Evolutionary conservation across 2,113 vertebrate genomes (phyloP).

Genomic region (Corynorhinus townsendii): DNA sequence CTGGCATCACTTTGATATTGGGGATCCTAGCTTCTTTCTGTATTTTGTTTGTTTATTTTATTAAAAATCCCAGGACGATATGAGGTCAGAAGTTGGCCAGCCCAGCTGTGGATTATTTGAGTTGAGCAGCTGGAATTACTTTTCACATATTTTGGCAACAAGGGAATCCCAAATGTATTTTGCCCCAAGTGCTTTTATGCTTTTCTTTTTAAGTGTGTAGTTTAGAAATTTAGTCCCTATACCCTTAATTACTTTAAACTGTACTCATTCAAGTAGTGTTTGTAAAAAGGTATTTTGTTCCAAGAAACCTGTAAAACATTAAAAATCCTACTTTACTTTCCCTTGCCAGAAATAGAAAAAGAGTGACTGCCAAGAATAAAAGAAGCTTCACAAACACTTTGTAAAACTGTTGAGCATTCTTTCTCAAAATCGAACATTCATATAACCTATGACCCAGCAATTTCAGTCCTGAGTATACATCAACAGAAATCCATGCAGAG

Average conservation of each 20-base stretch:
- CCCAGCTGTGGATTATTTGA: conserved; percentile 12
- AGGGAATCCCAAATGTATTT: conserved; percentile 36
- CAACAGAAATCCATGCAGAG: not conserved
- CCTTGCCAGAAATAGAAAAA: conserved; percentile 52
- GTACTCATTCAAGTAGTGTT: conserved; percentile 5
- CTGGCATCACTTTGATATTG: not conserved
- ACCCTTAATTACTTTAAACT: conserved; percentile 34
- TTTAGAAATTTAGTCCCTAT: conserved; percentile 48
- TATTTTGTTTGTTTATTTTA: conserved; percentile 35
- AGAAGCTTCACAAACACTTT: not conserved
- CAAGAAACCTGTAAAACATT: conserved; percentile 49
- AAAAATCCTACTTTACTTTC: conserved; percentile 25
- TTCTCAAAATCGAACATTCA: not conserved
- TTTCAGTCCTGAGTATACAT: not conserved
- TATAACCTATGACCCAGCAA: conserved; percentile 6
- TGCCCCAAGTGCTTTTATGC: conserved; percentile 2
- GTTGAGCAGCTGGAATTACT: conserved; percentile 52
- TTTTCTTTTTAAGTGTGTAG: not conserved
- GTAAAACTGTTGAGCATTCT: conserved; percentile 39
- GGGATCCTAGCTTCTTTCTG: not conserved
- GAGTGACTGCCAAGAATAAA: conserved; percentile 37
- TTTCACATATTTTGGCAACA: conserved; percentile 52
- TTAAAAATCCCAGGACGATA: not conserved
- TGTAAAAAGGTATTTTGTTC: conserved; percentile 42
- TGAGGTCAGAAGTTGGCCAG: not conserved